phyloP scores from a whole-genome alignment of 1,140 invertebrate genomes.

The Himalopsyche phryganea region DNA sequence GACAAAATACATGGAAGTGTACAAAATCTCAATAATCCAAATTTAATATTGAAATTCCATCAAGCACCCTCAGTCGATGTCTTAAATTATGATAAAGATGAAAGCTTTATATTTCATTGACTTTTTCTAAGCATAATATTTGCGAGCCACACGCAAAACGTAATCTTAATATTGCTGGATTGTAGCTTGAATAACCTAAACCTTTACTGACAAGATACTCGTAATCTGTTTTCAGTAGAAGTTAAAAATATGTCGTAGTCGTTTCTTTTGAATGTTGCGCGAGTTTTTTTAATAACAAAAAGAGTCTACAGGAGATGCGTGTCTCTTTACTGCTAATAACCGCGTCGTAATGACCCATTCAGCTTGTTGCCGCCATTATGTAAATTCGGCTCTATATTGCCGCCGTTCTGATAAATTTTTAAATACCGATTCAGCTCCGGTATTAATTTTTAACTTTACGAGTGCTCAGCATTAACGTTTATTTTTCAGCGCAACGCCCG shows the following conservation, averaged over 20 bases:
- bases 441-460: constrained; percentile 29
- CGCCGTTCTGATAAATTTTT: constrained; percentile 26
- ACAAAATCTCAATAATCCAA: too few relatives aligned
- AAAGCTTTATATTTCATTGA: too few relatives aligned
- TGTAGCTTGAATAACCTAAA: too few relatives aligned
- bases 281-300: neutral
- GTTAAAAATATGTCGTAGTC: neutral
- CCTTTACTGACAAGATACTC: too few relatives aligned
- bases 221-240: neutral
- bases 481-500: constrained; percentile 1
- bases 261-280: neutral
- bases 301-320: neutral
- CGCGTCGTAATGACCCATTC: constrained; percentile 25
- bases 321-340: constrained; percentile 26
- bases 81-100: too few relatives aligned
- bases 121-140: too few relatives aligned
- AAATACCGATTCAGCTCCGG: constrained; percentile 27
- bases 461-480: constrained; percentile 12
- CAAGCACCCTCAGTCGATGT: too few relatives aligned
- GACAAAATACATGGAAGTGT: too few relatives aligned
- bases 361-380: constrained; percentile 28
- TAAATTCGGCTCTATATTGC: constrained; percentile 26
- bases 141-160: too few relatives aligned
- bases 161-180: too few relatives aligned
- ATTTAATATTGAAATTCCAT: too few relatives aligned